Percentiles rank a stretch among this genome's conserved stretches.
Evolutionary conservation across 1,140 invertebrate genomes (phyloP).

Genomic region (Lucilia sericata): DNA sequence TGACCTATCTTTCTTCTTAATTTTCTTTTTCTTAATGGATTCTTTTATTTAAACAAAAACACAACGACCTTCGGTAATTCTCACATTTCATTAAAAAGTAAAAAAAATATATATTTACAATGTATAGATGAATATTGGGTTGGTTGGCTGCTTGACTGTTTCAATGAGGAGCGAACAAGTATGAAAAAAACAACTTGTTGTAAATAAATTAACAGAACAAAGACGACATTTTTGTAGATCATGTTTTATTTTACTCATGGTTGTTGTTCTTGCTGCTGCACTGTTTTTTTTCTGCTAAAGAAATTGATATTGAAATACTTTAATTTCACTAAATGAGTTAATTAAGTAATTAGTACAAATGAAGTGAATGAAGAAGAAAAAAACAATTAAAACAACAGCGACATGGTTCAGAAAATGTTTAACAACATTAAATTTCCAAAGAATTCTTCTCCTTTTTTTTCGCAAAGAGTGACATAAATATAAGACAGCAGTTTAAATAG

Average conservation of each 20-base stretch:
- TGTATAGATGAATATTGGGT: not conserved
- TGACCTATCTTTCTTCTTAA: not conserved
- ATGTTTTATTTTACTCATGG: not conserved
- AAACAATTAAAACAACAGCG: not conserved
- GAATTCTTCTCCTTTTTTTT: not conserved
- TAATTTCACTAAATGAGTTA: constrained; percentile 30
- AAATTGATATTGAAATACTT: constrained; percentile 35
- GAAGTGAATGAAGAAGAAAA: not conserved
- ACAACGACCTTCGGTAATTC: constrained; percentile 30
- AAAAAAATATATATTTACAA: constrained; percentile 29
- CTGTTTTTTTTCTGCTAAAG: not conserved
- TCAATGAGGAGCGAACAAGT: not conserved
- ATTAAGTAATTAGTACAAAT: constrained; percentile 35
- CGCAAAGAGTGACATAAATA: no score
- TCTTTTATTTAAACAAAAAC: no score
- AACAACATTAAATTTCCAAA: not conserved
- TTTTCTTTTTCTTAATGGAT: no score
- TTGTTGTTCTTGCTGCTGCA: not conserved
- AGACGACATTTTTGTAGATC: not conserved
- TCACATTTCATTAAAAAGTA: constrained; percentile 38
- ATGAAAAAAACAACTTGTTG: not conserved
- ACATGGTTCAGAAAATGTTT: not conserved
- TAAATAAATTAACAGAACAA: not conserved
- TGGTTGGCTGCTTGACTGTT: not conserved
- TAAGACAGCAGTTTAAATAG: no score